Conservation (phyloP, 2,888 invertebrate species). For the Gastrophysa polygoni region DNA sequence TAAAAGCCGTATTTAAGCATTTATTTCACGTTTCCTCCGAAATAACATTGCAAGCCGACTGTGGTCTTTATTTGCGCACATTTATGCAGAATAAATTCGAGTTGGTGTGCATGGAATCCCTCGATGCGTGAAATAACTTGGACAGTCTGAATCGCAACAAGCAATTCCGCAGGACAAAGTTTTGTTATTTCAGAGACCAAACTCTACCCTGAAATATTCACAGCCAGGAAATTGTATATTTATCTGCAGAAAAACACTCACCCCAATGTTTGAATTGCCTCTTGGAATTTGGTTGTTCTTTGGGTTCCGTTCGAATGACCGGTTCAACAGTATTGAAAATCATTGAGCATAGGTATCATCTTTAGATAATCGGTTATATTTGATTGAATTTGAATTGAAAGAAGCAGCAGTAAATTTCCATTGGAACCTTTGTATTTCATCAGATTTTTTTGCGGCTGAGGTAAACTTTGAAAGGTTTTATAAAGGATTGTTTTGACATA, state of each 20-base stretch:
- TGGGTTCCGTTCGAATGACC: not conserved
- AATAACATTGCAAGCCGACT: slow-evolving; percentile 21
- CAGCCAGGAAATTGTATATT: slow-evolving; percentile 33
- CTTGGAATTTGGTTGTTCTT: not conserved
- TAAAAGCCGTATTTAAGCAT: not conserved
- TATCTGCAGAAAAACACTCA: slow-evolving; percentile 1
- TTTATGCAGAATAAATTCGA: slow-evolving; percentile 32
- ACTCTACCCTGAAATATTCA: slow-evolving; percentile 43
- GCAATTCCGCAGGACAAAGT: slow-evolving; percentile 23
- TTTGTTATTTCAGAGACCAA: slow-evolving; percentile 26
- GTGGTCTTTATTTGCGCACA: slow-evolving; percentile 28
- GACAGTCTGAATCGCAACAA: slow-evolving; percentile 29
- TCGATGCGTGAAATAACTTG: slow-evolving; percentile 34
- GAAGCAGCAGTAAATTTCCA: too few species aligned
- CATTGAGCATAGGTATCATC: too few species aligned
- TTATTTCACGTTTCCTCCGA: slow-evolving; percentile 13
- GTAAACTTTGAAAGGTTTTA: too few species aligned
- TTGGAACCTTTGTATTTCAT: too few species aligned
- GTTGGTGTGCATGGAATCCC: slow-evolving; percentile 28
- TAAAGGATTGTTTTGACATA: too few species aligned
- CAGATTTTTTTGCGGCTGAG: too few species aligned
- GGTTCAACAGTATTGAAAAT: not conserved
- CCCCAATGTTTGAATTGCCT: slow-evolving; percentile 4
- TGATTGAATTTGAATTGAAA: too few species aligned
- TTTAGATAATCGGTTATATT: too few species aligned